Percentiles rank a stretch among this genome's conserved stretches.
Conservation (phyloP, 2,113 vertebrate genomes). For the Antechinus stuartii region DNA sequence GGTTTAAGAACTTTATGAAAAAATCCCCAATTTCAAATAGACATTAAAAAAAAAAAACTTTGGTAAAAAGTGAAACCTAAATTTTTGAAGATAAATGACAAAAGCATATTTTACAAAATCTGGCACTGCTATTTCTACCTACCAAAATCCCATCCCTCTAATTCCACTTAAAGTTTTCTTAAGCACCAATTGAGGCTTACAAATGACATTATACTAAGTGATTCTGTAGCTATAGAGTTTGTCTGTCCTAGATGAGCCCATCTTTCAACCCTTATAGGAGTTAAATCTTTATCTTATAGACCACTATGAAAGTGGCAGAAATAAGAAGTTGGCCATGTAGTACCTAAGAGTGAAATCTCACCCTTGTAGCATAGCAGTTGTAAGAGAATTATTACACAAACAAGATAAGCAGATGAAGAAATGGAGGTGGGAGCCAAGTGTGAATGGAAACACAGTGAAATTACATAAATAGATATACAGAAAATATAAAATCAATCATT, state of each 20-base stretch:
- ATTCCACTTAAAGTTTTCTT: not conserved
- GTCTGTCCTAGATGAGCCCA: not conserved
- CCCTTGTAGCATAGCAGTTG: not conserved
- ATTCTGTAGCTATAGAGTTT: not conserved
- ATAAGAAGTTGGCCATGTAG: not conserved
- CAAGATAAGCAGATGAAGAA: not conserved
- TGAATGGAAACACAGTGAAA: too few species aligned
- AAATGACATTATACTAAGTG: not conserved
- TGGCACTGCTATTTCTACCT: not conserved
- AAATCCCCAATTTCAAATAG: not conserved
- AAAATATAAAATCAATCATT: not conserved
- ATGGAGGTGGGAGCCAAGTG: not conserved
- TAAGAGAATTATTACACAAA: not conserved
- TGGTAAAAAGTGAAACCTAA: not conserved
- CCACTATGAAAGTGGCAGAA: not conserved
- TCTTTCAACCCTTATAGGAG: not conserved
- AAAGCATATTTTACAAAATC: not conserved
- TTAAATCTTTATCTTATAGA: not conserved
- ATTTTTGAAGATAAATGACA: not conserved
- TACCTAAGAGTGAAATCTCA: not conserved
- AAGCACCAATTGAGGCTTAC: not conserved
- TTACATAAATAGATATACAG: too few species aligned
- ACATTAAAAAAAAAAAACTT: slow-evolving; percentile 14
- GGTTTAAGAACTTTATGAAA: not conserved
- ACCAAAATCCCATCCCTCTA: not conserved